phyloP scores from a whole-genome alignment of 2,888 invertebrate genomes.

The Melinaea marsaeus region DNA sequence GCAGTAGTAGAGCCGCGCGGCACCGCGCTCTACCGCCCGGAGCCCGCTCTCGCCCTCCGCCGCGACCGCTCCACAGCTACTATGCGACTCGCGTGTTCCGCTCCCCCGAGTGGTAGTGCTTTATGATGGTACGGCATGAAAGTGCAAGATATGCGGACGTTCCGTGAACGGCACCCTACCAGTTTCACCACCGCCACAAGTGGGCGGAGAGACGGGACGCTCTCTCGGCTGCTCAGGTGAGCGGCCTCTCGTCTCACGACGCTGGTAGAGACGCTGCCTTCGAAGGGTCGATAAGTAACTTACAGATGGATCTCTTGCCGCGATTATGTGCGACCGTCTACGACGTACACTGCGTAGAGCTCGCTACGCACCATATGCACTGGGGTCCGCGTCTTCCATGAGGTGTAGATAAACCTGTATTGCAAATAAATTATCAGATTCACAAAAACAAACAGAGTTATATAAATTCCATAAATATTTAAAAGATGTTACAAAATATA shows the following conservation, averaged over 20 bases:
- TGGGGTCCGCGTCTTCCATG: slow-evolving; percentile 9
- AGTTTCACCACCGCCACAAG: slow-evolving; percentile 65
- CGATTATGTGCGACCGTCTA: slow-evolving; percentile 15
- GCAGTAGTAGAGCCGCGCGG: slow-evolving; percentile 59
- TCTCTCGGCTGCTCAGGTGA: slow-evolving; percentile 70
- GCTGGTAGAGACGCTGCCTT: slow-evolving; percentile 60
- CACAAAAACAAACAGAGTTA: too few relatives aligned
- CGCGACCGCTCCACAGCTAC: slow-evolving; percentile 40
- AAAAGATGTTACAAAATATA: too few relatives aligned
- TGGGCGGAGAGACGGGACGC: slow-evolving; percentile 67
- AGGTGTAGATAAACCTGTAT: slow-evolving; percentile 19
- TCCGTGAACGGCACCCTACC: slow-evolving; percentile 61
- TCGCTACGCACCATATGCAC: slow-evolving; percentile 20
- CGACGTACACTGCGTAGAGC: slow-evolving; percentile 28
- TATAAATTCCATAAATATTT: too few relatives aligned
- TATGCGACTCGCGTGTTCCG: slow-evolving; percentile 68
- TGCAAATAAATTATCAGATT: too few relatives aligned
- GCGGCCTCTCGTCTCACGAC: slow-evolving; percentile 60
- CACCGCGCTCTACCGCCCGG: slow-evolving; percentile 43
- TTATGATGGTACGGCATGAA: slow-evolving; percentile 75
- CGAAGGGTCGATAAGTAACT: slow-evolving; percentile 66
- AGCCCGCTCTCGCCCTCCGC: slow-evolving; percentile 38
- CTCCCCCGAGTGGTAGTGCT: slow-evolving; percentile 69
- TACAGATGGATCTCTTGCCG: slow-evolving; percentile 34
- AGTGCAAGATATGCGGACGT: slow-evolving; percentile 74